Evolutionary conservation across 2,113 vertebrate species (phyloP).

Genomic region (Rhegmatorhina hoffmannsi): DNA sequence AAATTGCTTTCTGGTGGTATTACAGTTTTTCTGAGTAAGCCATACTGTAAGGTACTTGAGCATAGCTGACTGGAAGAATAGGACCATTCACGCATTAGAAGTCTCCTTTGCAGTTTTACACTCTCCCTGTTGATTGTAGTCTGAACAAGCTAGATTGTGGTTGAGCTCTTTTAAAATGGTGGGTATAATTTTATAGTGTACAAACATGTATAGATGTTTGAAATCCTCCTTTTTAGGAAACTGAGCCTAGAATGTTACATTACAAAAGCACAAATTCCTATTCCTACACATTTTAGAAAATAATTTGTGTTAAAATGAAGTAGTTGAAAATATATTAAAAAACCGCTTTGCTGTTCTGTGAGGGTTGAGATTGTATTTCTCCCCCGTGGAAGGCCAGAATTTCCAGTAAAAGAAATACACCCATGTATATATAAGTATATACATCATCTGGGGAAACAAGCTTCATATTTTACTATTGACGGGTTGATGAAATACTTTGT

Average conservation of each 20-base stretch:
- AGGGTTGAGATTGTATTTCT: not conserved
- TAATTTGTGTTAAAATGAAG: not conserved
- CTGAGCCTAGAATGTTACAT: not conserved
- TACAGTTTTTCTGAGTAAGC: not conserved
- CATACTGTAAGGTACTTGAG: not conserved
- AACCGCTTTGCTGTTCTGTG: accelerated
- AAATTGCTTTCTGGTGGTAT: conserved; percentile 22
- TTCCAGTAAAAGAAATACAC: conserved; percentile 40
- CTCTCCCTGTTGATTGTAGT: not conserved
- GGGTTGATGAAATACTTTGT: too few relatives aligned
- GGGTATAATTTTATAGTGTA: not conserved
- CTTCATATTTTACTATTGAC: too few relatives aligned
- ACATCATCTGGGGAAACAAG: too few relatives aligned
- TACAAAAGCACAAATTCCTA: not conserved
- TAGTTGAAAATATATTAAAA: not conserved
- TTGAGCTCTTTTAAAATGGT: not conserved
- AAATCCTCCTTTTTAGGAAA: not conserved
- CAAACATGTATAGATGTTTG: not conserved
- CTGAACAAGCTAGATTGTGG: not conserved
- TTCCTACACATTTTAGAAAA: not conserved
- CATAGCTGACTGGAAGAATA: not conserved
- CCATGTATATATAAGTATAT: not conserved
- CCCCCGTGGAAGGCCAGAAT: not conserved
- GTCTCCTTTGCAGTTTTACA: not conserved
- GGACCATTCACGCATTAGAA: not conserved